Evolutionary conservation across 1,140 invertebrate species (phyloP).

Genomic region (Wasmannia auropunctata): DNA sequence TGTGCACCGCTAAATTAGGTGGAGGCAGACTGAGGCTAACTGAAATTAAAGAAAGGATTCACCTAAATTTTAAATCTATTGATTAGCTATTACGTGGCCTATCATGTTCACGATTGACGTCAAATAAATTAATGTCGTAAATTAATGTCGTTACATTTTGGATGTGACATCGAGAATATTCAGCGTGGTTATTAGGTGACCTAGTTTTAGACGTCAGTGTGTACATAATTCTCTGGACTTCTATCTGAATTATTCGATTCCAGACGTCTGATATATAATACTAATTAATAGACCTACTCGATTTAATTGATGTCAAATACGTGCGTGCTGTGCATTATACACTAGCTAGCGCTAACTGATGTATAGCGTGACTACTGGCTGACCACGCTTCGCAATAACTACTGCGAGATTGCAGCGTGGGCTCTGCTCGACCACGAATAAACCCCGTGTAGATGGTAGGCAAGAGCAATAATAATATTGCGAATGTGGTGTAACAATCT

Average conservation of each 20-base stretch:
- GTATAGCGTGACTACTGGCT: slow-evolving; percentile 43
- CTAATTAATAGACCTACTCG: slow-evolving; percentile 38
- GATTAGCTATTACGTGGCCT: not conserved
- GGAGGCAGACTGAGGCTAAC: not conserved
- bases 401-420: slow-evolving; percentile 41
- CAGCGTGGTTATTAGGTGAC: not conserved
- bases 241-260: slow-evolving; percentile 18
- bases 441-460: slow-evolving; percentile 43
- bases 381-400: slow-evolving; percentile 41
- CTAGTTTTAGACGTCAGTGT: not conserved
- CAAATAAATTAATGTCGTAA: not conserved
- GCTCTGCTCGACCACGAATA: slow-evolving; percentile 7
- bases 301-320: slow-evolving; percentile 37
- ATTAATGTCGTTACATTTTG: not conserved
- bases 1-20: slow-evolving; percentile 4
- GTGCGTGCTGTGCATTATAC: not conserved
- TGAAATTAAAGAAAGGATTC: not conserved
- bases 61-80: not conserved
- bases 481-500: not conserved
- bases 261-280: slow-evolving; percentile 2
- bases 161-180: not conserved
- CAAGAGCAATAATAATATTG: slow-evolving; percentile 43
- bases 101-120: not conserved
- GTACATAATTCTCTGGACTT: not conserved
- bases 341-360: slow-evolving; percentile 4